These are phyloP conservation scores for Empis stercorea DNA, from an alignment of 2,888 invertebrate species.

Conservation along the genomic window DNA sequence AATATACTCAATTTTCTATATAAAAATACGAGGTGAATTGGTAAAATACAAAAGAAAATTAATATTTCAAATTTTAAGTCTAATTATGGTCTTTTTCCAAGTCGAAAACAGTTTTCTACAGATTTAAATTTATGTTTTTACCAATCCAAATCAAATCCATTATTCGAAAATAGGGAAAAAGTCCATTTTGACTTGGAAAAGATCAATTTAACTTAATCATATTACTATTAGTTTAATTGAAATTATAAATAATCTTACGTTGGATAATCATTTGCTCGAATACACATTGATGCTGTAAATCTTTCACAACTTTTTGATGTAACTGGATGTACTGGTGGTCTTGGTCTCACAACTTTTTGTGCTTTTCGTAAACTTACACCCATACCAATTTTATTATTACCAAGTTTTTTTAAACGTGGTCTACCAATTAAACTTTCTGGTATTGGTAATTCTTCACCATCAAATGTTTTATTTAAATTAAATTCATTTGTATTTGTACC, in stretches of 20 bases:
- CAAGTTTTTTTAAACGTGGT: constrained; percentile 19
- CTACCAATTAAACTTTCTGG: constrained; percentile 30
- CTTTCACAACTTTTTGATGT: constrained; percentile 44
- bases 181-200: too few species aligned
- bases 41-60: too few species aligned
- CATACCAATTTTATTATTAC: not conserved
- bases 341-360: constrained; percentile 27
- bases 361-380: too few species aligned
- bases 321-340: constrained; percentile 32
- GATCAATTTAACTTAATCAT: too few species aligned
- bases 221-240: not conserved
- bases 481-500: constrained; percentile 20
- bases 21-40: too few species aligned
- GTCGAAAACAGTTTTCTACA: too few species aligned
- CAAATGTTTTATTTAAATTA: constrained; percentile 6
- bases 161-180: too few species aligned
- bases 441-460: constrained; percentile 24
- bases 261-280: constrained; percentile 62
- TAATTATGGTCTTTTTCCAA: too few species aligned
- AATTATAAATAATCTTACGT: constrained; percentile 44
- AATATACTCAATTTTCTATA: too few species aligned
- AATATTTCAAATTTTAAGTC: too few species aligned
- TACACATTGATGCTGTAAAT: constrained; percentile 58
- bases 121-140: too few species aligned
- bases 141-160: too few species aligned